Conservation (phyloP, 2,113 vertebrate species). For the Sorex araneus region DNA sequence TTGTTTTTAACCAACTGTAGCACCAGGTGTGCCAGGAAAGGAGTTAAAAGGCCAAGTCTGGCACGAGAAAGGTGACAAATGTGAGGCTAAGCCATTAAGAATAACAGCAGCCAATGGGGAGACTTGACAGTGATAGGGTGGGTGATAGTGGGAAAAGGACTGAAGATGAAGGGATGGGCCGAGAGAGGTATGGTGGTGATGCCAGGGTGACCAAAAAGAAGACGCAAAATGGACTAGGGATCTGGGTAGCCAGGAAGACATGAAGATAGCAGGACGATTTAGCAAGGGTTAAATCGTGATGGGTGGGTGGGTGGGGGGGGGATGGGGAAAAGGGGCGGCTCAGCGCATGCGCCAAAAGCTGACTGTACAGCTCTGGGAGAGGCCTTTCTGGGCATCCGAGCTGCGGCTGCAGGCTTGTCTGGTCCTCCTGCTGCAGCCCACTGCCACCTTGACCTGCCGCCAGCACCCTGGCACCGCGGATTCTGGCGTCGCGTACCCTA, state of each 20-base stretch:
- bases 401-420: not conserved
- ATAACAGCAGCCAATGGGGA: not conserved
- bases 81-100: not conserved
- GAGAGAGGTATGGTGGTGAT: not conserved
- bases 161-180: not conserved
- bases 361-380: not conserved
- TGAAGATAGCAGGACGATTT: not conserved
- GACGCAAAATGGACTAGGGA: not conserved
- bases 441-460: not conserved
- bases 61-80: not conserved
- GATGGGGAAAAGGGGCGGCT: not conserved
- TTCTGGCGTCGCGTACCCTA: not conserved
- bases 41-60: not conserved
- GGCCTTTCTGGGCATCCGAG: not conserved
- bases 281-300: too few relatives aligned
- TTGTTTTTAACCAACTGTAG: not conserved
- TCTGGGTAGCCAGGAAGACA: not conserved
- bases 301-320: not conserved
- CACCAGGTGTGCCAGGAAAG: not conserved
- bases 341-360: slow-evolving; percentile 63
- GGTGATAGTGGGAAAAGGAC: not conserved
- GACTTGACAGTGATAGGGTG: not conserved
- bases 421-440: not conserved
- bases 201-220: not conserved
- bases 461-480: not conserved